Base-by-base conservation (phyloP, 2,113 vertebrate species). In the Clarias batrachus region DNA sequence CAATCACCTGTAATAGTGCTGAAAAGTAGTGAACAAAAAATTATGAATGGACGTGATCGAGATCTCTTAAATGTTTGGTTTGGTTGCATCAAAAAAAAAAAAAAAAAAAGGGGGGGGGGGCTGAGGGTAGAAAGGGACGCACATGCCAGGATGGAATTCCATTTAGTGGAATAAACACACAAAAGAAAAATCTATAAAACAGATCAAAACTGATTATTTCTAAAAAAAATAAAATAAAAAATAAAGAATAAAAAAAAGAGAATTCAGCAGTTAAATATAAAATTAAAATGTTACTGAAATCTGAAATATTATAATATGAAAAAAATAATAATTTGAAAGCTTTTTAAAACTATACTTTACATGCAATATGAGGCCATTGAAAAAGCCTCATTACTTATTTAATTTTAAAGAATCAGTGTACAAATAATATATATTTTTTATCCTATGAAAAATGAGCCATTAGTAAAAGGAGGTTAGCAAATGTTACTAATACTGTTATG, bases 381-480 rank as follows among this genome's bases (percentile, higher is more conserved):
- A 73, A 37, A 41, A 1, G 16, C 0, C 41, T 41, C 65, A 68
- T 68, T 68, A 68, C 30, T 68, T 66, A 1, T 66, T 25, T 3
- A 13, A n/a, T 66, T 27, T 37, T 1, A 14, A 68, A 68, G 30
- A 73, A 41, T 23, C 1, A n/a, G n/a, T 70, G 7, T 70, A 4
- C 4, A 33, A 27, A 33, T 13, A 85, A 33, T 37, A 37, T 37
- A 78, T 73, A 52, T 11, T 83, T 41, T 77, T 52, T 62, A 66
- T 17, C 52, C 13, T 8, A 27, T 88, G 0, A 80, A 63, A 89
- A 89, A 78, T 78, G 60, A 63, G 81, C 88, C 27, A 85, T 85
- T 84, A 86, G 77, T 85, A 87, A 89, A 85, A 87, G 85, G 74
- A 70, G 90, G 88, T 92, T 92, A 93, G 89, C 90, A 70, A 70